These are phyloP conservation scores for Cydia pomonella DNA, from an alignment of 1,140 invertebrate species.

Conservation along the genomic window DNA sequence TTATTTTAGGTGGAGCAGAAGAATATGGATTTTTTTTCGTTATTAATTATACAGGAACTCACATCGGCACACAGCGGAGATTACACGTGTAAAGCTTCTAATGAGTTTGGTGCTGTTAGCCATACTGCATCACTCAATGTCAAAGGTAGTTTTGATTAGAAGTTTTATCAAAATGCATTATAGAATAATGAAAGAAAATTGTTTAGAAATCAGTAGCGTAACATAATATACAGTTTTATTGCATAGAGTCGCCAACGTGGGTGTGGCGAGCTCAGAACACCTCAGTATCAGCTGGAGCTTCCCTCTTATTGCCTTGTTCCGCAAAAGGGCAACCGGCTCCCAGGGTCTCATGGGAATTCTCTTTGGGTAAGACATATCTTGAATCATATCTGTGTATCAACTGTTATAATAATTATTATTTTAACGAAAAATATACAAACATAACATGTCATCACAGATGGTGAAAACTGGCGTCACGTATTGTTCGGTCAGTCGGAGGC, in stretches of 20 bases:
- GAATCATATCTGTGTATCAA: not conserved
- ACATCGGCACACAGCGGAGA: constrained; percentile 89
- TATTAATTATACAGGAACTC: constrained; percentile 89
- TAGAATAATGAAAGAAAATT: constrained; percentile 14
- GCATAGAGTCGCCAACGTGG: constrained; percentile 70
- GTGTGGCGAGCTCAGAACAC: constrained; percentile 74
- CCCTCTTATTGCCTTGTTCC: constrained; percentile 68
- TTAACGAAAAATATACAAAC: too few relatives aligned
- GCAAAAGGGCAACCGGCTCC: constrained; percentile 72
- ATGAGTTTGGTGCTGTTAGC: constrained; percentile 86
- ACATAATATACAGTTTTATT: constrained; percentile 71
- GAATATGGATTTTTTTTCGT: constrained; percentile 78
- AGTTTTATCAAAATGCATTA: constrained; percentile 20
- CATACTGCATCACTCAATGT: constrained; percentile 88
- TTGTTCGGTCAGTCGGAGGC: constrained; percentile 68
- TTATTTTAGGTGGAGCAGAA: constrained; percentile 70
- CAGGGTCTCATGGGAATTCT: constrained; percentile 73
- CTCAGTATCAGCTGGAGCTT: constrained; percentile 70
- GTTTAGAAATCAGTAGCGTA: constrained; percentile 48
- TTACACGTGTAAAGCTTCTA: constrained; percentile 88
- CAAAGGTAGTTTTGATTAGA: constrained; percentile 84
- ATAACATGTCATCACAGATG: constrained; percentile 45
- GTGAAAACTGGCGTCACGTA: constrained; percentile 72
- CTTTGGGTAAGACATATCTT: constrained; percentile 54
- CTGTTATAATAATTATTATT: too few relatives aligned